Conservation (phyloP, 2,888 invertebrate species). For the Cataglyphis albicans region DNA sequence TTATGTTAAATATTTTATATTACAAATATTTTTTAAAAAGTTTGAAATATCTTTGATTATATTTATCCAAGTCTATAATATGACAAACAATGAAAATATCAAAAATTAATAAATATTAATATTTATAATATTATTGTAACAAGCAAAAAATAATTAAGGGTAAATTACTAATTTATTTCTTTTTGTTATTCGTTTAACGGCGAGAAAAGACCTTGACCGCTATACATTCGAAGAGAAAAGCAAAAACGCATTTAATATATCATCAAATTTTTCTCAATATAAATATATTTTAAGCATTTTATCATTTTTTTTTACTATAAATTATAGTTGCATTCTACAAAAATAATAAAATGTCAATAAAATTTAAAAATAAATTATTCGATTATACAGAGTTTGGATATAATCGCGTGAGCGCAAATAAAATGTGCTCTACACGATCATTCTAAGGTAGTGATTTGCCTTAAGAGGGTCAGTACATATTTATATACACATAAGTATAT, state of each 20-base stretch:
- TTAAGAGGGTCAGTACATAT: slow-evolving; percentile 38
- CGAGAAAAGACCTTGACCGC: not conserved
- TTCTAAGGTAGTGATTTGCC: slow-evolving; percentile 26
- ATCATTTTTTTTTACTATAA: not conserved
- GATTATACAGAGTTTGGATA: slow-evolving; percentile 7
- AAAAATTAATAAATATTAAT: no score
- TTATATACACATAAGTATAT: not conserved
- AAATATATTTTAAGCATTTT: not conserved
- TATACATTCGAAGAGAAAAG: not conserved
- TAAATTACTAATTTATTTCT: not conserved
- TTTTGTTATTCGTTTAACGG: not conserved
- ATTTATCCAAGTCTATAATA: no score
- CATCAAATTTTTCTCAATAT: not conserved
- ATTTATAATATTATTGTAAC: no score
- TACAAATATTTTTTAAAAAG: not conserved
- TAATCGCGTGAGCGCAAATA: slow-evolving; percentile 33
- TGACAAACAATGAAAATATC: no score
- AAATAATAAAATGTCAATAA: not conserved
- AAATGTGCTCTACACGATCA: slow-evolving; percentile 7
- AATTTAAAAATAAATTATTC: slow-evolving; percentile 1
- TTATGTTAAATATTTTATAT: not conserved
- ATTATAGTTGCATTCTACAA: not conserved
- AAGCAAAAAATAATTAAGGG: not conserved
- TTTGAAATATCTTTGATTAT: no score
- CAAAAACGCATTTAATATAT: not conserved